Conservation (phyloP, 2,797 vertebrate species). For the Sciaenops ocellatus region DNA sequence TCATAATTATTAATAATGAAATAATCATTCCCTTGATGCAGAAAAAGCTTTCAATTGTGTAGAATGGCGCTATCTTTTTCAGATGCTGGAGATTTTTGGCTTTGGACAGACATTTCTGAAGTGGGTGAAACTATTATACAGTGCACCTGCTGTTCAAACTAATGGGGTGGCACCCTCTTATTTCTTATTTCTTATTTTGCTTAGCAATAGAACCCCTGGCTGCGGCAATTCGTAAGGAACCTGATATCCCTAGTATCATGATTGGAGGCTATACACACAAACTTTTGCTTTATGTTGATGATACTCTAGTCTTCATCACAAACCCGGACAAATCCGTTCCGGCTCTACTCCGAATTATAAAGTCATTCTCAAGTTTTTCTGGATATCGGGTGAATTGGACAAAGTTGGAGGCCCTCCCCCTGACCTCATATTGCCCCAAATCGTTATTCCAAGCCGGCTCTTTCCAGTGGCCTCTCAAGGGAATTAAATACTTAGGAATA, state of each 20-base stretch:
- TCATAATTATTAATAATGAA: too few species aligned
- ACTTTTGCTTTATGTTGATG: not conserved
- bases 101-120: not conserved
- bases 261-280: not conserved
- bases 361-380: not conserved
- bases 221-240: not conserved
- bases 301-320: not conserved
- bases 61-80: not conserved
- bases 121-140: not conserved
- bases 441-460: not conserved
- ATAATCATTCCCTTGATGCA: not conserved
- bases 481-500: not conserved
- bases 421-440: not conserved
- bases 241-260: not conserved
- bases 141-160: not conserved
- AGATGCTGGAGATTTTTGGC: not conserved
- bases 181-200: not conserved
- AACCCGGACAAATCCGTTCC: not conserved
- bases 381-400: not conserved
- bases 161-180: too few species aligned
- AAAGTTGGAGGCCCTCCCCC: not conserved
- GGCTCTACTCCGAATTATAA: not conserved
- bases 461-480: not conserved
- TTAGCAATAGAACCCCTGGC: not conserved
- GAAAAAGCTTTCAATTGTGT: not conserved